Evolutionary conservation across 2,888 invertebrate species (phyloP).

Genomic region (Heterodera filipjevi): DNA sequence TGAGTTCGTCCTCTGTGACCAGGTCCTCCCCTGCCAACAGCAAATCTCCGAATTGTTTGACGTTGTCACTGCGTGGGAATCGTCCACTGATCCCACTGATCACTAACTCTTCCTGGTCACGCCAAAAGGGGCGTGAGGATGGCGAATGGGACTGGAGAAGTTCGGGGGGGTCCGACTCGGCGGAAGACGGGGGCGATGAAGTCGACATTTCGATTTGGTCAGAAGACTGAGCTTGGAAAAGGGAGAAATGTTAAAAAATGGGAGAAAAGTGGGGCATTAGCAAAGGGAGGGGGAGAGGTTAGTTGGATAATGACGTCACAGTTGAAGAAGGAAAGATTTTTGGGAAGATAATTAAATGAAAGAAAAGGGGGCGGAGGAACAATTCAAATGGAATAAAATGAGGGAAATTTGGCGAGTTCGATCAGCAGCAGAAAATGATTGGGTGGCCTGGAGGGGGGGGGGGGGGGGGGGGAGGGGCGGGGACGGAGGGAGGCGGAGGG

Average conservation of each 20-base stretch:
- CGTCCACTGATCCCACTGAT: constrained; percentile 71
- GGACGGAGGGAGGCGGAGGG: too few species aligned
- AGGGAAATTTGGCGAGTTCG: not conserved
- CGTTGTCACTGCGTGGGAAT: constrained; percentile 85
- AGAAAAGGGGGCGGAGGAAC: not conserved
- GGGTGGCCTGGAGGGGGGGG: not conserved
- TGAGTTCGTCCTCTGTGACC: constrained; percentile 85
- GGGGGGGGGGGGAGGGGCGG: not conserved
- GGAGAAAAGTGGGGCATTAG: not conserved
- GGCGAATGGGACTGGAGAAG: not conserved
- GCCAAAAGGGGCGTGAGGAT: constrained; percentile 52
- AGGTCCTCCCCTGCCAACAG: constrained; percentile 88
- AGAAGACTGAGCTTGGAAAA: not conserved
- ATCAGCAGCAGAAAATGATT: not conserved
- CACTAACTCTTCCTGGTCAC: constrained; percentile 67
- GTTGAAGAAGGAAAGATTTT: not conserved
- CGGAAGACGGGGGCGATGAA: constrained; percentile 46
- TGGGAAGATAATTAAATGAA: not conserved
- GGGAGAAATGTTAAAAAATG: not conserved
- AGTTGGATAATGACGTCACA: constrained; percentile 7
- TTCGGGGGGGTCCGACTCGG: constrained; percentile 46
- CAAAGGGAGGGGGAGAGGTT: too few species aligned
- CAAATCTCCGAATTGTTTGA: constrained; percentile 82
- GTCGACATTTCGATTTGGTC: constrained; percentile 4
- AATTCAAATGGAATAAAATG: not conserved